Evolutionary conservation across 2,113 vertebrate species (phyloP).

Genomic region (Nibea albiflora): DNA sequence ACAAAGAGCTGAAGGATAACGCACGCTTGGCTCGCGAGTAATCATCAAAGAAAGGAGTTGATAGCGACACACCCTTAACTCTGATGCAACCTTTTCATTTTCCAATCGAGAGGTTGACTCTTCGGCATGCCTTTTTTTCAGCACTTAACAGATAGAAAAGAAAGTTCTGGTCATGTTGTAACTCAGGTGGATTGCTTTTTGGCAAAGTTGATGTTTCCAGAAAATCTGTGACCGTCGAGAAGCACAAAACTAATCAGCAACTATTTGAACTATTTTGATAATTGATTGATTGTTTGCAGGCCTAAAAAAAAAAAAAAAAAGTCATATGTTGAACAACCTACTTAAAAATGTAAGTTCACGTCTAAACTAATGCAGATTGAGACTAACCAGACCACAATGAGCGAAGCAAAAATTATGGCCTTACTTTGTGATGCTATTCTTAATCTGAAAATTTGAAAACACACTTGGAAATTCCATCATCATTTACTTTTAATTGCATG

Average conservation of each 20-base stretch:
- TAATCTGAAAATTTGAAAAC: constrained; percentile 39
- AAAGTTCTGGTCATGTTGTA: neutral
- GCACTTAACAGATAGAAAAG: neutral
- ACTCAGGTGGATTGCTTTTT: neutral
- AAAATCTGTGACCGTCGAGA: neutral
- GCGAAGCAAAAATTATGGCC: constrained; percentile 23
- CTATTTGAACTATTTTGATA: neutral
- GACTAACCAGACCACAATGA: constrained; percentile 30
- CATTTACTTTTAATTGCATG: constrained; percentile 62
- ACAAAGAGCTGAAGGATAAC: neutral
- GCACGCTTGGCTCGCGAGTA: neutral
- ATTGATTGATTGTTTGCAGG: neutral
- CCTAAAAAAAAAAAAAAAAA: neutral
- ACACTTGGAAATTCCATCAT: constrained; percentile 46
- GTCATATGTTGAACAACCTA: neutral
- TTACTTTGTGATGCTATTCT: constrained; percentile 25
- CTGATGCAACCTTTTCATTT: neutral
- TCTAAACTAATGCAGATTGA: constrained; percentile 25
- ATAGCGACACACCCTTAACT: neutral
- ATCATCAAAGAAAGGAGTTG: neutral
- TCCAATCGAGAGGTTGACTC: neutral
- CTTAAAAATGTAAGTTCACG: neutral
- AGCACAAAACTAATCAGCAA: neutral
- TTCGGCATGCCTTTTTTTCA: neutral
- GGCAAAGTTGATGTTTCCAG: neutral